A percentile compares a stretch with the other conserved stretches of the same genome.
phyloP scores from a whole-genome alignment of 2,113 vertebrate species.

The Scortum barcoo region DNA sequence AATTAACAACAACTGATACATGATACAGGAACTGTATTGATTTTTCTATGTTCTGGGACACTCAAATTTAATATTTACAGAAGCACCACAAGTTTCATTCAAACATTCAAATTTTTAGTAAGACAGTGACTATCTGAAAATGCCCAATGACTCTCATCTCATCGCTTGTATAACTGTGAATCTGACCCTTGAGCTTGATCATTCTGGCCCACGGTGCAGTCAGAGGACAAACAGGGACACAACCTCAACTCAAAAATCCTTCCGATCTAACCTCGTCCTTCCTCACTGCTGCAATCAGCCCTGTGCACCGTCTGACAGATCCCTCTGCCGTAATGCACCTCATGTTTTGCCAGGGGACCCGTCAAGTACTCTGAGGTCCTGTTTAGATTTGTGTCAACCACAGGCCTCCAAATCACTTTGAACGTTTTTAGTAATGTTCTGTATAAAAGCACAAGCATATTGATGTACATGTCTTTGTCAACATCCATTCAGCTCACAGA shows the following conservation, averaged over 20 bases:
- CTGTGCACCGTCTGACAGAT: slow-evolving; percentile 62
- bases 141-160: slow-evolving; percentile 1
- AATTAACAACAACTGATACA: not conserved
- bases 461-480: slow-evolving; percentile 84
- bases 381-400: slow-evolving; percentile 78
- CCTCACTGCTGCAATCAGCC: slow-evolving; percentile 66
- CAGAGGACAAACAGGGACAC: slow-evolving; percentile 66
- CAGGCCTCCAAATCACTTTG: slow-evolving; percentile 79
- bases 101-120: slow-evolving; percentile 1
- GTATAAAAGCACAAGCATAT: slow-evolving; percentile 73
- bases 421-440: slow-evolving; percentile 74
- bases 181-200: slow-evolving; percentile 33
- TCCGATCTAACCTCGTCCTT: slow-evolving; percentile 53
- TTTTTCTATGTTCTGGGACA: slow-evolving; percentile 15
- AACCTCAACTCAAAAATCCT: slow-evolving; percentile 37
- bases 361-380: slow-evolving; percentile 71
- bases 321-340: slow-evolving; percentile 51
- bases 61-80: slow-evolving; percentile 10
- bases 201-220: slow-evolving; percentile 34
- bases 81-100: slow-evolving; percentile 55
- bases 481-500: slow-evolving; percentile 73
- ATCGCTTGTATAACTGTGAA: not conserved
- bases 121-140: slow-evolving; percentile 5
- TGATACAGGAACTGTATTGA: not conserved
- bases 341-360: slow-evolving; percentile 62